Evolutionary conservation across 1,140 invertebrate genomes (phyloP).

Genomic region (Protaetia brevitarsis): DNA sequence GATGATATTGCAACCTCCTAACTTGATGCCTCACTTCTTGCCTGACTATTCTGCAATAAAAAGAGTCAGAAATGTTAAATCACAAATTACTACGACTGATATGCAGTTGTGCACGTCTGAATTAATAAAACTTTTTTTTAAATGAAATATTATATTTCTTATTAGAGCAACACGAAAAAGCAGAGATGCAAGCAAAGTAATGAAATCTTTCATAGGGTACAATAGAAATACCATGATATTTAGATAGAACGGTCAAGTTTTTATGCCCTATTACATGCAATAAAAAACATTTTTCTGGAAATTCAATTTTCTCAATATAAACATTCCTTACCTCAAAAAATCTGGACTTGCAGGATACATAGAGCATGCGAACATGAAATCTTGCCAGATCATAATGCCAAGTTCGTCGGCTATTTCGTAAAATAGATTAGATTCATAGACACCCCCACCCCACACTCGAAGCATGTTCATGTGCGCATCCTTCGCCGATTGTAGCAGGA

Average conservation of each 20-base stretch:
- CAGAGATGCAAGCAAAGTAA: background rate
- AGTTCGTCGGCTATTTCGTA: constrained; percentile 81
- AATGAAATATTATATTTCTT: background rate
- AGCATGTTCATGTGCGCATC: constrained; percentile 91
- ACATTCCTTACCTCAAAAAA: constrained; percentile 62
- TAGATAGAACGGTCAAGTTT: too few relatives aligned
- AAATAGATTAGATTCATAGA: constrained; percentile 91
- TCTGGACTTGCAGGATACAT: constrained; percentile 81
- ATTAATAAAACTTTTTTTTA: constrained; percentile 7
- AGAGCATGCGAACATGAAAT: constrained; percentile 96
- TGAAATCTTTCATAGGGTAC: too few relatives aligned
- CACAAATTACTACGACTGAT: too few relatives aligned
- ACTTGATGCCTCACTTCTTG: constrained; percentile 84
- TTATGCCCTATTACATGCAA: too few relatives aligned
- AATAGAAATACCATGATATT: too few relatives aligned
- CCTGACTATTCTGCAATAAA: constrained; percentile 57
- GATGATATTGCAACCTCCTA: constrained; percentile 79
- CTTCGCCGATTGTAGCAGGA: constrained; percentile 69
- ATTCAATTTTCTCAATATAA: background rate
- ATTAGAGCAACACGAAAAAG: background rate
- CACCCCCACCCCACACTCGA: constrained; percentile 95
- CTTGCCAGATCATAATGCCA: constrained; percentile 87
- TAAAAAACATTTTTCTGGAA: background rate
- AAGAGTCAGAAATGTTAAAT: too few relatives aligned
- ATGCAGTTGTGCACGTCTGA: too few relatives aligned